Base-by-base conservation (phyloP, 1,140 invertebrate genomes). In the Leptopilina boulardi region DNA sequence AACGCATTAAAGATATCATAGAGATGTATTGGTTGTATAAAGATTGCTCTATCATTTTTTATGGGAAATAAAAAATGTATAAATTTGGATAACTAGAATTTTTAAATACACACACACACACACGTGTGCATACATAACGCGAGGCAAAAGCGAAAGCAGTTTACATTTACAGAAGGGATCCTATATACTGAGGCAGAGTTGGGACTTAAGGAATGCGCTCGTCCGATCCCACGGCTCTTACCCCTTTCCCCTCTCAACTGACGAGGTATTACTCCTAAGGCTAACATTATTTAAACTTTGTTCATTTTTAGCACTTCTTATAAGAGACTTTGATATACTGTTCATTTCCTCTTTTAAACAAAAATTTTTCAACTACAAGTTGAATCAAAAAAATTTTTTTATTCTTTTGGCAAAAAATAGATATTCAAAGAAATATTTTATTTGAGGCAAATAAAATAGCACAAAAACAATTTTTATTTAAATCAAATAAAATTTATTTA, bases 221-320 rank as follows among this genome's bases (percentile, higher is more conserved):
- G 88, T 89, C 86, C 87, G 88, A 89, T 89, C 88, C 87, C 87
- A 89, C 88, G 88, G 87, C 86, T 89, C 85, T 38, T 87, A 82
- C 84, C 86, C 84, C 76, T 78, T 70, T 34, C 56, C 78, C 66
- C 74, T 71, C 78, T 77, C 76, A 75, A 76, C 70, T 13, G 23
- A 26, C 59, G 23, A 15, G 21, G 59, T 66, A 34, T 66, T 66
- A 66, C 73, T 77, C 78, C 59, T 66, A 66, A 66, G 59, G 59
- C 59, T 66, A 66, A 30, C 59, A 66, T 66, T 66, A 66, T 30
- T 66, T 26, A 13, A 30, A 26, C 26, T 66, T 66, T 66, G 13
- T 30, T 30, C 59, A 30, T 66, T 66, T 66, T 26, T 30, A 26
- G 21, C 23, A 26, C 26, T 66, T 66, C 26, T 66, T 21, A 19